These are phyloP conservation scores for Enteromius thamalakanensis DNA, from an alignment of 2,797 vertebrate genomes.

Conservation along the genomic window DNA sequence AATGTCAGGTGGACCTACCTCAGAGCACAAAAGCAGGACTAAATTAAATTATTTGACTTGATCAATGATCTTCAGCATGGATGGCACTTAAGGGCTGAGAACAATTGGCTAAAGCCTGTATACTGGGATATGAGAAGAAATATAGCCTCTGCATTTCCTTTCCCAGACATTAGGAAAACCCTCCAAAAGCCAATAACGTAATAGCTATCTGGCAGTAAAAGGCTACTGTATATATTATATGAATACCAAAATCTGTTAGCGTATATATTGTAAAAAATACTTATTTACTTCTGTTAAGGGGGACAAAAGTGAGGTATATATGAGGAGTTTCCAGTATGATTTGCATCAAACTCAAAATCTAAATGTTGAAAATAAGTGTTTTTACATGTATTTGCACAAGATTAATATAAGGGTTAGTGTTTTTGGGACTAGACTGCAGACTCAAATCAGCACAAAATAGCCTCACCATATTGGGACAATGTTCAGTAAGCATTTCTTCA, in stretches of 20 bases:
- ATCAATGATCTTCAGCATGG: conserved; percentile 27
- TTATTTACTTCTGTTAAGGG: not conserved
- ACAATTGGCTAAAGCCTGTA: not conserved
- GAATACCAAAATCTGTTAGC: not conserved
- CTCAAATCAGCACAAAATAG: too few relatives aligned
- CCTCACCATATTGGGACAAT: too few relatives aligned
- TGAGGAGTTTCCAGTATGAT: not conserved
- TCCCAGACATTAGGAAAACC: not conserved
- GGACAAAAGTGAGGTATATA: not conserved
- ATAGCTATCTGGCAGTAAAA: not conserved
- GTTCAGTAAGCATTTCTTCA: too few relatives aligned
- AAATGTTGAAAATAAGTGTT: too few relatives aligned
- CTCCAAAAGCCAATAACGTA: not conserved
- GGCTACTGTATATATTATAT: not conserved
- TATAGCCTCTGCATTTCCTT: not conserved
- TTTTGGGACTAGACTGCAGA: too few relatives aligned
- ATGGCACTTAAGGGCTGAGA: conserved; percentile 14
- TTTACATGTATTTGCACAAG: too few relatives aligned
- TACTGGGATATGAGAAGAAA: conserved; percentile 10
- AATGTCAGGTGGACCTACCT: conserved; percentile 45
- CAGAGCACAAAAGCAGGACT: conserved; percentile 14
- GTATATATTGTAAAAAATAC: not conserved
- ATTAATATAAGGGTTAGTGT: too few relatives aligned
- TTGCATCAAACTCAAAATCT: too few relatives aligned
- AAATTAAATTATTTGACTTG: conserved; percentile 21